These are phyloP conservation scores for Salticus scenicus DNA, from an alignment of 2,888 invertebrate genomes.

Conservation along the genomic window DNA sequence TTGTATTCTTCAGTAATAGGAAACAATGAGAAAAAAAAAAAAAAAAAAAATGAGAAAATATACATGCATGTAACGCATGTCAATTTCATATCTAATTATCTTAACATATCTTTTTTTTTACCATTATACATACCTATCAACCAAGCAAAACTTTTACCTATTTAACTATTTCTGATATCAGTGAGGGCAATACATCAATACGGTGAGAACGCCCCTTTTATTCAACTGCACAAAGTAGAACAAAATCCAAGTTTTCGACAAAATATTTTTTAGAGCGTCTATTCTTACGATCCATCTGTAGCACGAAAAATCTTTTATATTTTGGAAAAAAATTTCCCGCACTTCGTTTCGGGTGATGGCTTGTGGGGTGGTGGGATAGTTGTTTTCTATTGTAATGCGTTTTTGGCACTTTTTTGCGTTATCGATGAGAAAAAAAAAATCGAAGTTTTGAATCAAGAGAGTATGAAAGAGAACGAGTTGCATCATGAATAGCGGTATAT, in stretches of 20 bases:
- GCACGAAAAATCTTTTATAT: slow-evolving; percentile 21
- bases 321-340: slow-evolving; percentile 17
- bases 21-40: too few relatives aligned
- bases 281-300: slow-evolving; percentile 58
- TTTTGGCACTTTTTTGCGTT: background rate
- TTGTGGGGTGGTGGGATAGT: slow-evolving; percentile 24
- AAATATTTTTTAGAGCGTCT: background rate
- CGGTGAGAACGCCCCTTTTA: background rate
- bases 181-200: too few relatives aligned
- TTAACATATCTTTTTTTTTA: too few relatives aligned
- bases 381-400: slow-evolving; percentile 12
- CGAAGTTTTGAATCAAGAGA: slow-evolving; percentile 1
- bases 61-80: too few relatives aligned
- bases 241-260: background rate
- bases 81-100: too few relatives aligned
- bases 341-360: slow-evolving; percentile 12
- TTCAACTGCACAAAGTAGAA: slow-evolving; percentile 2
- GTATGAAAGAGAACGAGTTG: slow-evolving; percentile 14
- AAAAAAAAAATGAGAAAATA: too few relatives aligned
- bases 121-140: background rate
- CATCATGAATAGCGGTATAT: slow-evolving; percentile 2
- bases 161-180: background rate
- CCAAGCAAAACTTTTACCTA: background rate
- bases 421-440: slow-evolving; percentile 10
- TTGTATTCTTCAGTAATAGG: background rate